phyloP scores from a whole-genome alignment of 1,140 invertebrate genomes.

The Tetranychus cinnabarinus region DNA sequence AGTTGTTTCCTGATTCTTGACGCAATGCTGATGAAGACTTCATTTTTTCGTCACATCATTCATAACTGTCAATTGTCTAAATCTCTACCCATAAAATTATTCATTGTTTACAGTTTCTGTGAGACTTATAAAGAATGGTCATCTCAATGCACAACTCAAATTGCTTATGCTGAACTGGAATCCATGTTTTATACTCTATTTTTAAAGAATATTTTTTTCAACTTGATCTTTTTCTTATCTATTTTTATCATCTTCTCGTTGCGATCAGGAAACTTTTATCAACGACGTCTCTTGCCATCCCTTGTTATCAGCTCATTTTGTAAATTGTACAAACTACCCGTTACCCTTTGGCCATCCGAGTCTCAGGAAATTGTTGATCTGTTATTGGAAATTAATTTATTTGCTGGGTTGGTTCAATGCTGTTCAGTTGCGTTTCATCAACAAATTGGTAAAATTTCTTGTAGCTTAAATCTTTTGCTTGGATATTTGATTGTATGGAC shows the following conservation, averaged over 20 bases:
- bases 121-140: conserved; percentile 9
- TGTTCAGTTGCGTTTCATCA: not conserved
- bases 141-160: not conserved
- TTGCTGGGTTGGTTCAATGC: conserved; percentile 1
- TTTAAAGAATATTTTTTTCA: not conserved
- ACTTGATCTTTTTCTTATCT: not conserved
- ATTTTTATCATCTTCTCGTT: not conserved
- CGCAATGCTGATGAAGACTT: conserved; percentile 6
- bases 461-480: no score
- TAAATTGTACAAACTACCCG: conserved; percentile 7
- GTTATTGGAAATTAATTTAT: not conserved
- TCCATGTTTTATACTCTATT: conserved; percentile 4
- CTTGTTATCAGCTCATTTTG: conserved; percentile 9
- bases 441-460: not conserved
- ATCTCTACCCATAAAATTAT: conserved; percentile 3
- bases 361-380: conserved; percentile 3
- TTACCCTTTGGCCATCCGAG: not conserved
- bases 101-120: conserved; percentile 5
- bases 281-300: not conserved
- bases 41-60: conserved; percentile 9
- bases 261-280: not conserved
- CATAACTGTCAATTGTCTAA: not conserved
- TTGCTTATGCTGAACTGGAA: conserved; percentile 4
- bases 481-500: no score
- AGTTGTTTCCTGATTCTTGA: conserved; percentile 8